These are phyloP conservation scores for Stenchaetothrips biformis DNA, from an alignment of 2,888 invertebrate genomes.

Conservation along the genomic window DNA sequence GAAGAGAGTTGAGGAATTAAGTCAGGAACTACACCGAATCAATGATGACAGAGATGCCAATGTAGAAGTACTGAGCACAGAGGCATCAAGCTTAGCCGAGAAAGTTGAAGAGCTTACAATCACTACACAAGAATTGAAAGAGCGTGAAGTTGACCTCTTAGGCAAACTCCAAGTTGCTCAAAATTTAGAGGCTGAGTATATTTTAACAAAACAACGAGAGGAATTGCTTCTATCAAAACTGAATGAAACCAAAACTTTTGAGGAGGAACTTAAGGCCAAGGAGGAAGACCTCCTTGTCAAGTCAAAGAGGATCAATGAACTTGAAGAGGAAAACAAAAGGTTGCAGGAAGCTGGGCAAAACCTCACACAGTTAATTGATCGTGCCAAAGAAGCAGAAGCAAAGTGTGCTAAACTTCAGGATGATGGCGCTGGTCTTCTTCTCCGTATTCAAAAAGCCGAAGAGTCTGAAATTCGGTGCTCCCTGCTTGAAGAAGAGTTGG, in stretches of 20 bases:
- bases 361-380: conserved; percentile 37
- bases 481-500: conserved; percentile 26
- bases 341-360: conserved; percentile 37
- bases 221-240: conserved; percentile 18
- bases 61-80: background rate
- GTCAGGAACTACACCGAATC: conserved; percentile 7
- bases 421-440: conserved; percentile 5
- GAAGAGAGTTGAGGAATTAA: conserved; percentile 32
- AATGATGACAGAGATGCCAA: conserved; percentile 14
- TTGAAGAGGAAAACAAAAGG: conserved; percentile 32
- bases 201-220: background rate
- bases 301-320: conserved; percentile 28
- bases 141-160: background rate
- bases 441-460: conserved; percentile 9
- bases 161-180: conserved; percentile 7
- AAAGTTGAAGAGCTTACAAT: conserved; percentile 10
- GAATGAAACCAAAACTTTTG: conserved; percentile 26
- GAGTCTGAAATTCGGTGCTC: background rate
- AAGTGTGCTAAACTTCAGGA: background rate
- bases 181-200: conserved; percentile 26
- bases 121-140: background rate
- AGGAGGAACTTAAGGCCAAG: conserved; percentile 14
- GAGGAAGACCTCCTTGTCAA: conserved; percentile 28
- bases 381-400: background rate
- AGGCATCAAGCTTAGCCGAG: background rate